phyloP scores from a whole-genome alignment of 2,797 vertebrate genomes.

The Agapornis canus region DNA sequence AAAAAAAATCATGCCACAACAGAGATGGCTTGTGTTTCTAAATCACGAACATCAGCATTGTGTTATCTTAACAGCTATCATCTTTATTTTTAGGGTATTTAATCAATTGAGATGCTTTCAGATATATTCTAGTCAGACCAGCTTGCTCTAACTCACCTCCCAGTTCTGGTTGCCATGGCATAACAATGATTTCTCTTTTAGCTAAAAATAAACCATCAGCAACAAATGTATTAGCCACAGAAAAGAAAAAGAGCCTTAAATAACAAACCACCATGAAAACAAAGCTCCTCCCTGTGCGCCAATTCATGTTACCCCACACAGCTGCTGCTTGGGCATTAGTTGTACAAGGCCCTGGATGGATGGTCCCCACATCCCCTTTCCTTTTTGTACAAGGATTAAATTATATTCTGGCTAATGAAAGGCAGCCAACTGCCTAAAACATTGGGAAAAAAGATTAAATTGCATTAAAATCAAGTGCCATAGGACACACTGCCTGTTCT shows the following conservation, averaged over 20 bases:
- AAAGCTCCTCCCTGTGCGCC: background rate
- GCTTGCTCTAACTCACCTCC: slow-evolving; percentile 65
- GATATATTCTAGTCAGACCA: slow-evolving; percentile 67
- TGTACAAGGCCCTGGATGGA: background rate
- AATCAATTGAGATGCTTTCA: slow-evolving; percentile 67
- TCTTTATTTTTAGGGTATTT: slow-evolving; percentile 71
- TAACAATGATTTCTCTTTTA: slow-evolving; percentile 67
- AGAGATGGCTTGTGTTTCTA: background rate
- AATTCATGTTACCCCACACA: background rate
- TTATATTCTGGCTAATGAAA: background rate
- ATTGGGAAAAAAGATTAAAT: background rate
- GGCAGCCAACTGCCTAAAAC: background rate
- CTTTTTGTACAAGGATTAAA: background rate
- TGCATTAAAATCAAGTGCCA: background rate
- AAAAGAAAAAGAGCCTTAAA: background rate
- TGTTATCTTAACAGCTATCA: slow-evolving; percentile 6
- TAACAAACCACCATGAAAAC: background rate
- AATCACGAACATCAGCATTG: slow-evolving; percentile 14
- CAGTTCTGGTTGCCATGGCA: slow-evolving; percentile 68
- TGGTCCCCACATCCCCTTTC: accelerated
- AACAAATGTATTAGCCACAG: slow-evolving; percentile 30
- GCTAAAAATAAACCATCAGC: slow-evolving; percentile 71
- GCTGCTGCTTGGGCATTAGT: background rate
- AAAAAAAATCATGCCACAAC: background rate
- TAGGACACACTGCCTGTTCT: background rate